Percentiles rank a stretch among this genome's conserved stretches.
Conservation (phyloP, 2,113 vertebrate genomes). For the Ivindomyrus marchei region DNA sequence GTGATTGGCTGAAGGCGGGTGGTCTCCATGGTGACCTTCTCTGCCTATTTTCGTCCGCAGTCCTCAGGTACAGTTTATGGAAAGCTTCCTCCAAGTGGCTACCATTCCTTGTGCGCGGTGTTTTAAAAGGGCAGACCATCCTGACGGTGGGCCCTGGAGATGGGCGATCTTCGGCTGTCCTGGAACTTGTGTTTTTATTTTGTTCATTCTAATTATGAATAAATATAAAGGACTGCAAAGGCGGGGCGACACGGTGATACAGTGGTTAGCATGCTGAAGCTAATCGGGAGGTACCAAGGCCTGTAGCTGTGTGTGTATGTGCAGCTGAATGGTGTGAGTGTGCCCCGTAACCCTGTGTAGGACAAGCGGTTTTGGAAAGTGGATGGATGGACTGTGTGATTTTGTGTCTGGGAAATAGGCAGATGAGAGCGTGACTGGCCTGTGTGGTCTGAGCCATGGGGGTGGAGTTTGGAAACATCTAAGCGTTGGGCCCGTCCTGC, state of each 20-base stretch:
- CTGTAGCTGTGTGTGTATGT: too few relatives aligned
- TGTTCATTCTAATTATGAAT: neutral
- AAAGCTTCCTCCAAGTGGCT: neutral
- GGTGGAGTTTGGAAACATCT: neutral
- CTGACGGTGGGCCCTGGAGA: neutral
- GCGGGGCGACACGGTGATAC: neutral
- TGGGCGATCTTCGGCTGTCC: neutral
- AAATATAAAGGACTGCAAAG: neutral
- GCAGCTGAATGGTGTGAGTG: too few relatives aligned
- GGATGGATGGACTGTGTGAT: neutral
- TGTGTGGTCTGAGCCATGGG: neutral
- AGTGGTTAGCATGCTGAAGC: too few relatives aligned
- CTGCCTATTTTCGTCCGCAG: neutral
- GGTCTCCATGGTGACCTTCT: slow-evolving; percentile 1
- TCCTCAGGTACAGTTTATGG: neutral
- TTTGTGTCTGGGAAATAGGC: neutral
- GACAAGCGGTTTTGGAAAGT: too few relatives aligned
- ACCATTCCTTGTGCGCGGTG: neutral
- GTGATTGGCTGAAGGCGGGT: neutral
- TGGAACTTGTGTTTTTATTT: neutral
- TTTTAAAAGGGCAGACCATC: neutral
- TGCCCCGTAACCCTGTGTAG: too few relatives aligned
- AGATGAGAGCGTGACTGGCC: neutral
- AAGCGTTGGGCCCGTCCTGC: neutral
- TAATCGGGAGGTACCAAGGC: too few relatives aligned